These are phyloP conservation scores for Aromia moschata DNA, from an alignment of 2,888 invertebrate species.

Conservation along the genomic window DNA sequence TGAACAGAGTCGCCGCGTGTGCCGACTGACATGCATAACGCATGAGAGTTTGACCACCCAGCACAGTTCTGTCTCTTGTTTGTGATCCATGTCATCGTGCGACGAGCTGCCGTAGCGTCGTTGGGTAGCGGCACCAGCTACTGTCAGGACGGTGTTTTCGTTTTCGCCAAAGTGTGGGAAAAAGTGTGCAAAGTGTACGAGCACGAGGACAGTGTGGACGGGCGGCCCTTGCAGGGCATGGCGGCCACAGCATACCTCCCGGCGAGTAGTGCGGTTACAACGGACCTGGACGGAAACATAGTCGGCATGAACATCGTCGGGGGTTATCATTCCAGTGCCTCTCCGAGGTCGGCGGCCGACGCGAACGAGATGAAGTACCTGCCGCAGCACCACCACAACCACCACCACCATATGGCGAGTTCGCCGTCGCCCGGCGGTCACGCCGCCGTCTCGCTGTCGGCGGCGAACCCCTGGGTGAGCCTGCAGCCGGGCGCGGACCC, in stretches of 20 bases:
- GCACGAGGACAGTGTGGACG: slow-evolving; percentile 61
- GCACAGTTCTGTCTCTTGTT: slow-evolving; percentile 35
- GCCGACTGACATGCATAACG: slow-evolving; percentile 66
- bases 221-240: slow-evolving; percentile 78
- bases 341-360: slow-evolving; percentile 86
- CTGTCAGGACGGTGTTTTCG: slow-evolving; percentile 30
- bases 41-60: slow-evolving; percentile 63
- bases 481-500: slow-evolving; percentile 79
- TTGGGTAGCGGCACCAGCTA: slow-evolving; percentile 25
- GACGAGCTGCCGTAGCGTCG: slow-evolving; percentile 29
- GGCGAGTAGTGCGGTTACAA: slow-evolving; percentile 74
- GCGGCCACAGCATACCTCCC: slow-evolving; percentile 95
- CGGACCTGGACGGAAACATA: slow-evolving; percentile 77
- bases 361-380: slow-evolving; percentile 96
- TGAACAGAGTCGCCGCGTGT: slow-evolving; percentile 67
- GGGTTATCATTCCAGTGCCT: slow-evolving; percentile 82
- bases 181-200: slow-evolving; percentile 58
- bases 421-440: slow-evolving; percentile 74
- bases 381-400: slow-evolving; percentile 86
- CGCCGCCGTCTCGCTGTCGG: slow-evolving; percentile 66
- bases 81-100: slow-evolving; percentile 41
- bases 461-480: slow-evolving; percentile 81
- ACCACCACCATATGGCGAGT: slow-evolving; percentile 75
- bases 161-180: slow-evolving; percentile 37
- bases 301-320: slow-evolving; percentile 79